Base-by-base conservation (phyloP, 1,140 invertebrate genomes). In the Ceratitis capitata region DNA sequence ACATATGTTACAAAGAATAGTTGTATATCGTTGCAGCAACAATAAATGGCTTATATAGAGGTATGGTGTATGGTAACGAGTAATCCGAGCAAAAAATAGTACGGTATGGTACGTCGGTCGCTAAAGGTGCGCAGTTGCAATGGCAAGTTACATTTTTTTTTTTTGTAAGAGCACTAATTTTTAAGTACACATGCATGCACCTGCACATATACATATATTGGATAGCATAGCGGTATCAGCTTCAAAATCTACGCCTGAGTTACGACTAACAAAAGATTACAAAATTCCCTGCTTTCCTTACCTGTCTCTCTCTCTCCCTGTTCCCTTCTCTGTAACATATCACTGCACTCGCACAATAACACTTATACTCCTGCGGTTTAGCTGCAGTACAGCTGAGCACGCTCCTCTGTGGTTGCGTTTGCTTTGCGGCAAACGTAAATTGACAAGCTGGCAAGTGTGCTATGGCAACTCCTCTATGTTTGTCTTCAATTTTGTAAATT, bases 401-500 rank as follows among this genome's bases (percentile, higher is more conserved):
- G 51, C 4, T 6, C 19, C 51, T 16, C 51, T 53, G 51, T n/a
- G n/a, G n/a, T 23, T n/a, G 51, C 51, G 61, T 69, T 29, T 53
- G 51, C 51, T 53, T 19, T 19, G 29, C 61, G 61, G 32, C n/a
- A 69, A 69, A 69, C 61, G 61, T 35, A 64, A 39, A 69, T 69
- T 69, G 61, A 69, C 29, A 35, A 19, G 29, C 29, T 69, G 61
- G 29, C 61, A 69, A 69, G 61, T 69, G 61, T 29, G 61, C n/a
- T n/a, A n/a, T n/a, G n/a, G n/a, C 61, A 69, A 69, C 61, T 69
- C 61, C 61, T 69, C 29, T 14, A 12, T 69, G 61, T 69, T 69
- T 69, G 61, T 35, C 61, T 69, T 29, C 61, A 29, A 69, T 69
- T 69, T 69, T 32, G 61, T 35, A 69, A 69, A 69, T 69, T 69